Evolutionary conservation across 2,113 vertebrate genomes (phyloP).

Genomic region (Elanoides forficatus): DNA sequence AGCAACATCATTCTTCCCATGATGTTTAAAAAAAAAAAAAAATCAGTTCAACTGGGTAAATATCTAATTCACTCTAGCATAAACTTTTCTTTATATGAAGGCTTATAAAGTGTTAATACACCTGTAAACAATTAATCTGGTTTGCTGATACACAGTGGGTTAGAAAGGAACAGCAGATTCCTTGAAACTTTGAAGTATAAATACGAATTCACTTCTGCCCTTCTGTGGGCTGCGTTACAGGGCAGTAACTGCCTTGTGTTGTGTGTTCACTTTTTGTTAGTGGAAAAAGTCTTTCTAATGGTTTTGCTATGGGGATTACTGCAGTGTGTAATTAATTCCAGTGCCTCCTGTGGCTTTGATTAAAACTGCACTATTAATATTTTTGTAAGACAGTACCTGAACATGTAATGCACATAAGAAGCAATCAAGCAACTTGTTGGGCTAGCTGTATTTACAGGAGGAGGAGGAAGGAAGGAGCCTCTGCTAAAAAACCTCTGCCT

Average conservation of each 20-base stretch:
- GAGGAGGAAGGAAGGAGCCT: not conserved
- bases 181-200: not conserved
- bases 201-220: not conserved
- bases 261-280: not conserved
- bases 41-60: not conserved
- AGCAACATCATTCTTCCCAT: not conserved
- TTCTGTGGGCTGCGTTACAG: not conserved
- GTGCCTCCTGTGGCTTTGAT: slow-evolving; percentile 15
- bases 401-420: not conserved
- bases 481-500: not conserved
- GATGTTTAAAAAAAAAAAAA: not conserved
- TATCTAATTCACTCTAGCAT: not conserved
- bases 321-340: slow-evolving; percentile 24
- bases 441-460: not conserved
- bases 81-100: not conserved
- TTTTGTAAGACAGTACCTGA: not conserved
- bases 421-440: not conserved
- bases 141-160: not conserved
- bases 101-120: not conserved
- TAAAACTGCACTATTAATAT: not conserved
- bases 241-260: not conserved
- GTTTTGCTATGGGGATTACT: slow-evolving; percentile 7
- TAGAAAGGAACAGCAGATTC: not conserved
- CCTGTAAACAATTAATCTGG: not conserved
- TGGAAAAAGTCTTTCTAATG: not conserved